Percentiles rank a stretch among this genome's conserved stretches.
Evolutionary conservation across 2,113 vertebrate species (phyloP).

Genomic region (Phalacrocorax aristotelis): DNA sequence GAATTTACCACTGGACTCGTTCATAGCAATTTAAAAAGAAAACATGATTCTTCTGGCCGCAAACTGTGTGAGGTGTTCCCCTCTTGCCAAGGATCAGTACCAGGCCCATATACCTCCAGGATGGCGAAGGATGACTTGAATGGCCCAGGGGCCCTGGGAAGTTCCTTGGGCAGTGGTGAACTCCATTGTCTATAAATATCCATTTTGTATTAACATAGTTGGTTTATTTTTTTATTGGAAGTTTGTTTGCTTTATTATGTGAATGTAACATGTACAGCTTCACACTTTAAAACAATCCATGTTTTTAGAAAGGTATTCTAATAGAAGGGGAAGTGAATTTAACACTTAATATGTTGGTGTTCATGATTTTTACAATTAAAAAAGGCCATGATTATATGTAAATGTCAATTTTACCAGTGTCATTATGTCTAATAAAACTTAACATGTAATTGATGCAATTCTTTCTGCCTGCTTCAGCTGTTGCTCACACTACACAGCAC

Average conservation of each 20-base stretch:
- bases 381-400: background rate
- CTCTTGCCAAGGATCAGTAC: background rate
- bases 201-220: conserved; percentile 25
- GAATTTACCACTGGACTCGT: background rate
- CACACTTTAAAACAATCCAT: background rate
- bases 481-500: background rate
- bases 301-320: conserved; percentile 1
- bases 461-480: background rate
- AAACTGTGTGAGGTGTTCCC: background rate
- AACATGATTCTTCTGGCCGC: background rate
- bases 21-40: conserved; percentile 10
- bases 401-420: background rate
- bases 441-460: background rate
- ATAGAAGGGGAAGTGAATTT: conserved; percentile 34
- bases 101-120: background rate
- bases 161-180: background rate
- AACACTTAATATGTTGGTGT: conserved; percentile 16
- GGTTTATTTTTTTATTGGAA: conserved; percentile 34
- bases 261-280: background rate
- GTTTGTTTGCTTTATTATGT: background rate
- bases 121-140: background rate
- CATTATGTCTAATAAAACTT: conserved; percentile 68
- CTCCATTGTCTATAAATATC: background rate
- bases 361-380: conserved; percentile 53
- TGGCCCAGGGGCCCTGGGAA: background rate